These are phyloP conservation scores for Phragmatobia fuliginosa DNA, from an alignment of 2,888 invertebrate genomes.

Conservation along the genomic window DNA sequence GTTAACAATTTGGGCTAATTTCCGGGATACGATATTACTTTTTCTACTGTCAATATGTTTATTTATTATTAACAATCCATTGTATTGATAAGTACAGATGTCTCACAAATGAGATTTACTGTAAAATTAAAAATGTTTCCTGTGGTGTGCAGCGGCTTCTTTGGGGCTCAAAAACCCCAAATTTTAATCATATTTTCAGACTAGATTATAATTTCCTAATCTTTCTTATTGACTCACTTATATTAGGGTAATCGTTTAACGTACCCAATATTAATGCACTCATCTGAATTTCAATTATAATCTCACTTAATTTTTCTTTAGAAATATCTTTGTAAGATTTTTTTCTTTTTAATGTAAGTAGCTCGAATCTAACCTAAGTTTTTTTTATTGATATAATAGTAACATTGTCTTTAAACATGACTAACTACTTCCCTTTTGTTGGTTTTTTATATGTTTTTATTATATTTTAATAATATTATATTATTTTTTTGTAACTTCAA, in stretches of 20 bases:
- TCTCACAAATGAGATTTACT: background rate
- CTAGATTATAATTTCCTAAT: background rate
- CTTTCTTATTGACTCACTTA: background rate
- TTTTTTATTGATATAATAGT: background rate
- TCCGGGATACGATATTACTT: background rate
- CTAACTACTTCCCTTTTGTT: background rate
- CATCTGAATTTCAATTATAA: background rate
- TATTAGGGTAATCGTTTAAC: background rate
- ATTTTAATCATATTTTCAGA: background rate
- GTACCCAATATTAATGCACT: background rate
- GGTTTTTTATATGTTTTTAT: too few relatives aligned
- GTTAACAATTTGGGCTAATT: background rate
- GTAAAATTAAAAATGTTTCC: background rate
- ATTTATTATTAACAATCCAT: background rate
- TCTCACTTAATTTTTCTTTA: background rate
- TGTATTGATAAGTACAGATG: background rate
- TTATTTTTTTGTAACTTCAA: too few relatives aligned
- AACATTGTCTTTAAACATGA: background rate
- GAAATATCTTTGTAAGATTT: rapidly evolving
- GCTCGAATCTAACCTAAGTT: background rate
- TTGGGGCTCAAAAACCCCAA: background rate
- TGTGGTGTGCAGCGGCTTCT: background rate
- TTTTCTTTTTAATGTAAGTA: background rate
- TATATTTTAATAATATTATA: too few relatives aligned
- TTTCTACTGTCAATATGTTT: background rate